Conservation (phyloP, 2,113 vertebrate species). For the Mystacornis crossleyi region DNA sequence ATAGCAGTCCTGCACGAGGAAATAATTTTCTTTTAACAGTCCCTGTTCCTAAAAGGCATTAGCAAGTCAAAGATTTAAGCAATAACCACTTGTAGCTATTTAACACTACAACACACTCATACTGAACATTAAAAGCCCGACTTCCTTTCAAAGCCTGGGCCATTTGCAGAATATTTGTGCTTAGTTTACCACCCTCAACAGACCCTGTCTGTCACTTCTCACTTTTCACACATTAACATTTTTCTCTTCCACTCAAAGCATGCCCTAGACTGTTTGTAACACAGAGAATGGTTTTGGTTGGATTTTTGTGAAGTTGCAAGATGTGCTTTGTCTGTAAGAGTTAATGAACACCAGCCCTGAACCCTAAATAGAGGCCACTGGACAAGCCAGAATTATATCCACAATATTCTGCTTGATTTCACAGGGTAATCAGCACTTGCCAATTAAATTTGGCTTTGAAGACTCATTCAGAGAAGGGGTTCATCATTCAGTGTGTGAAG, state of each 20-base stretch:
- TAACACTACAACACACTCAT: neutral
- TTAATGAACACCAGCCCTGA: neutral
- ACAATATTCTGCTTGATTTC: neutral
- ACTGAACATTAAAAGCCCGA: neutral
- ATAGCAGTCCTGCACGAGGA: neutral
- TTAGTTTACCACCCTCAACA: neutral
- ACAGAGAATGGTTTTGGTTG: neutral
- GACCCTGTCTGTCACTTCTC: neutral
- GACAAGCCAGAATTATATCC: neutral
- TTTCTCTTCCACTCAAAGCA: neutral
- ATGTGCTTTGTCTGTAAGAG: fast-evolving
- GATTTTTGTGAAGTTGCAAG: neutral
- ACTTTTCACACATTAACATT: neutral
- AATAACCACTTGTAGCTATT: neutral
- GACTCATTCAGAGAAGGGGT: neutral
- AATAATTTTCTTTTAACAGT: conserved; percentile 10
- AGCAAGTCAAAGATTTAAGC: neutral
- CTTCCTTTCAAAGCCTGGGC: neutral
- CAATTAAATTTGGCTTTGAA: neutral
- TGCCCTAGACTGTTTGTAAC: neutral
- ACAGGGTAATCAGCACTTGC: neutral
- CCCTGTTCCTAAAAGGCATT: neutral
- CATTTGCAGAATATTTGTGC: neutral
- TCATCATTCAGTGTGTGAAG: neutral
- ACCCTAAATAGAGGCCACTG: fast-evolving